Evolutionary conservation across 2,888 invertebrate genomes (phyloP).

Genomic region (Drosophila nr. perissopoda): DNA sequence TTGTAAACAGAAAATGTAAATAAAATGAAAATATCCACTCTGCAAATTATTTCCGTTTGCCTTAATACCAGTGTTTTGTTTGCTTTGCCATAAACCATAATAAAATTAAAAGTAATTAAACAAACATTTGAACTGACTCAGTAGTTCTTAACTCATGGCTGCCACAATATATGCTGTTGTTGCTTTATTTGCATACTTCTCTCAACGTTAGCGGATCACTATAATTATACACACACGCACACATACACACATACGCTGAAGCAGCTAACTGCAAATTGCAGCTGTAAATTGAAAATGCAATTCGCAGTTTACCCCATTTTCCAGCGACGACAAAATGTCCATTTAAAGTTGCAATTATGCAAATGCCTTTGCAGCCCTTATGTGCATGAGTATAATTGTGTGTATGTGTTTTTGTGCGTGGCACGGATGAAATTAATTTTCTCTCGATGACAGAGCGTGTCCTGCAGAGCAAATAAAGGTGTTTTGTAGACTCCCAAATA

Average conservation of each 20-base stretch:
- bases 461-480: conserved; percentile 16
- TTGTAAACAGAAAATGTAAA: conserved; percentile 24
- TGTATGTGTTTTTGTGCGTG: background rate
- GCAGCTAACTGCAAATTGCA: conserved; percentile 44
- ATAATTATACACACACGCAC: conserved; percentile 3
- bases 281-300: conserved; percentile 55
- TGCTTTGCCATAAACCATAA: background rate
- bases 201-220: background rate
- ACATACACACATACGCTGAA: background rate
- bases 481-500: background rate
- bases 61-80: conserved; percentile 15
- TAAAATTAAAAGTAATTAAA: conserved; percentile 7
- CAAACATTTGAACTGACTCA: conserved; percentile 1
- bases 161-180: background rate
- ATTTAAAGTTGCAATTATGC: conserved; percentile 53
- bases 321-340: conserved; percentile 27
- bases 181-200: conserved; percentile 5
- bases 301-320: conserved; percentile 44
- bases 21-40: conserved; percentile 22
- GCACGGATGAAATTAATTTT: conserved; percentile 14
- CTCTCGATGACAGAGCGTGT: conserved; percentile 15
- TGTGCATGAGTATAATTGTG: conserved; percentile 11
- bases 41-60: conserved; percentile 33
- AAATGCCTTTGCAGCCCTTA: conserved; percentile 50
- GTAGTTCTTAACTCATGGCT: background rate